phyloP scores from a whole-genome alignment of 2,888 invertebrate genomes.

The Nipponacmea schrenckii region DNA sequence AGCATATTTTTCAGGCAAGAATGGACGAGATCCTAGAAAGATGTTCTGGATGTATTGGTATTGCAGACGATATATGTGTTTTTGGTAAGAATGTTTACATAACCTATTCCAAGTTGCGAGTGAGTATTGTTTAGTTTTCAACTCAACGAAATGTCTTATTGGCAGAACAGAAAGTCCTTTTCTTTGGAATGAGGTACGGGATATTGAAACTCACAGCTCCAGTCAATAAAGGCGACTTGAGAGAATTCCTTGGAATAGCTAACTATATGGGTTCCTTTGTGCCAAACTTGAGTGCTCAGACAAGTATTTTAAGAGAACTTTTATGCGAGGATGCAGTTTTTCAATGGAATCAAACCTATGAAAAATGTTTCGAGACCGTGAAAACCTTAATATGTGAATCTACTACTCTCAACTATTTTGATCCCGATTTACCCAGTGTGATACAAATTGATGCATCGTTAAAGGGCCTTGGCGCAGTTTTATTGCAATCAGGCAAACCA shows the following conservation, averaged over 20 bases:
- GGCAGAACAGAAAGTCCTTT: not conserved
- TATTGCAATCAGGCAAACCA: not conserved
- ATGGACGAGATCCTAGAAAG: conserved; percentile 2
- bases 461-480: not conserved
- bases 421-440: not conserved
- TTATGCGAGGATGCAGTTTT: not conserved
- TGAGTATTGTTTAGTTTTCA: not conserved
- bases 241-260: not conserved
- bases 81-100: not conserved
- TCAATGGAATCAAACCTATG: not conserved
- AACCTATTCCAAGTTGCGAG: not conserved
- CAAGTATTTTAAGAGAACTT: not conserved
- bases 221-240: not conserved
- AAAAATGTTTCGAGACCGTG: not conserved
- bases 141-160: conserved; percentile 5
- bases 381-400: not conserved
- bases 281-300: not conserved
- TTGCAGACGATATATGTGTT: not conserved
- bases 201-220: not conserved
- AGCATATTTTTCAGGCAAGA: not conserved
- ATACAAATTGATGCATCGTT: not conserved
- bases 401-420: not conserved
- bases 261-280: conserved; percentile 2
- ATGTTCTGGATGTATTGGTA: not conserved
- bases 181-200: not conserved